Conservation (phyloP, 2,888 invertebrate genomes). For the Prosapia bicincta region DNA sequence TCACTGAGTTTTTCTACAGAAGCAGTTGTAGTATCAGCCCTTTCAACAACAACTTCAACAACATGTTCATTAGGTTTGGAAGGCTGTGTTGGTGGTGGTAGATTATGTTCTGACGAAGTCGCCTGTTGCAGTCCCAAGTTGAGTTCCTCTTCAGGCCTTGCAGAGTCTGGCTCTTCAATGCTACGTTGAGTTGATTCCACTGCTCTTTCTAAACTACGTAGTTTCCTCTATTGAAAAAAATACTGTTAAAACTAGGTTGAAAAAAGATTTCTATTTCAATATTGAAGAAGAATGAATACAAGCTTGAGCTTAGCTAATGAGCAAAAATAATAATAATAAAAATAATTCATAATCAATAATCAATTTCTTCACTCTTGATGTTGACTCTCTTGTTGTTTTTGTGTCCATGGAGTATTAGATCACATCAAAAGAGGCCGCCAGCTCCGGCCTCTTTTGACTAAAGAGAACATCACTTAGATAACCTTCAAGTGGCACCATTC, state of each 20-base stretch:
- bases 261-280: too few relatives aligned
- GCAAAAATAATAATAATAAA: too few relatives aligned
- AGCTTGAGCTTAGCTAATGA: too few relatives aligned
- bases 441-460: too few relatives aligned
- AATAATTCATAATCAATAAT: too few relatives aligned
- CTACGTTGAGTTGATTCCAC: constrained; percentile 44
- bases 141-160: neutral
- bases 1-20: neutral
- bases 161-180: constrained; percentile 33
- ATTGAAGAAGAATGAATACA: too few relatives aligned
- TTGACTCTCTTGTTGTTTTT: too few relatives aligned
- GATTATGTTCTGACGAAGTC: neutral
- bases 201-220: constrained; percentile 59
- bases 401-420: too few relatives aligned
- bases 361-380: too few relatives aligned
- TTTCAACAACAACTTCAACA: constrained; percentile 26
- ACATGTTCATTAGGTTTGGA: constrained; percentile 10
- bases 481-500: too few relatives aligned
- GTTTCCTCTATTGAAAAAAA: constrained; percentile 55
- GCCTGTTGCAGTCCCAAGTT: constrained; percentile 3
- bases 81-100: constrained; percentile 6
- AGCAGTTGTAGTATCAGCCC: neutral
- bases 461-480: too few relatives aligned
- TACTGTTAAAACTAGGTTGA: neutral
- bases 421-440: too few relatives aligned